phyloP scores from a whole-genome alignment of 2,888 invertebrate species.

The Trissonchulus sp. region DNA sequence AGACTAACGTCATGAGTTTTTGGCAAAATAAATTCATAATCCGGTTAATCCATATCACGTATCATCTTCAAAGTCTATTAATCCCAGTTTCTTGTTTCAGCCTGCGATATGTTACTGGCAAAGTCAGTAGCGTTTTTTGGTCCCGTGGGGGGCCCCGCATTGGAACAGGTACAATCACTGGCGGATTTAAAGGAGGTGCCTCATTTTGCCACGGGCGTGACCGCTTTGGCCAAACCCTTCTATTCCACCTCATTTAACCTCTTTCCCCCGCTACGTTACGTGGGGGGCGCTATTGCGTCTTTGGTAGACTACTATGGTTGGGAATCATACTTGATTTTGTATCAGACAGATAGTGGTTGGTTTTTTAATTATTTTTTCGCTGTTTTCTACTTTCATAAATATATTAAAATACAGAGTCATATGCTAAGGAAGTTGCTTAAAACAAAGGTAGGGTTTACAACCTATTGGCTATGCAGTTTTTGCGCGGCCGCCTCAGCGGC shows the following conservation, averaged over 20 bases:
- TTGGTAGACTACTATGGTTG: conserved; percentile 29
- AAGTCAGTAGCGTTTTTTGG: conserved; percentile 27
- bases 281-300: conserved; percentile 27
- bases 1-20: no score
- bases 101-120: conserved; percentile 26
- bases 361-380: no score
- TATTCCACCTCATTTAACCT: conserved; percentile 25
- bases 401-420: no score
- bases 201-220: not conserved
- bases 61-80: no score
- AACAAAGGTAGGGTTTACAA: no score
- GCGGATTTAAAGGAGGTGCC: conserved; percentile 28
- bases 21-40: not conserved
- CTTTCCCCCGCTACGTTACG: conserved; percentile 22
- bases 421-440: no score
- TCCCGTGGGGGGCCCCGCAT: conserved; percentile 2
- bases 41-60: not conserved
- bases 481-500: no score
- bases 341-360: conserved; percentile 28
- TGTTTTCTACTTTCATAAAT: no score
- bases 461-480: no score
- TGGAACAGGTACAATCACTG: conserved; percentile 22
- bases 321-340: conserved; percentile 31
- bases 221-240: not conserved
- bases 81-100: no score